These are phyloP conservation scores for Corticium candelabrum DNA, from an alignment of 37 sponge, comb jelly and placozoan genomes.

Conservation along the genomic window DNA sequence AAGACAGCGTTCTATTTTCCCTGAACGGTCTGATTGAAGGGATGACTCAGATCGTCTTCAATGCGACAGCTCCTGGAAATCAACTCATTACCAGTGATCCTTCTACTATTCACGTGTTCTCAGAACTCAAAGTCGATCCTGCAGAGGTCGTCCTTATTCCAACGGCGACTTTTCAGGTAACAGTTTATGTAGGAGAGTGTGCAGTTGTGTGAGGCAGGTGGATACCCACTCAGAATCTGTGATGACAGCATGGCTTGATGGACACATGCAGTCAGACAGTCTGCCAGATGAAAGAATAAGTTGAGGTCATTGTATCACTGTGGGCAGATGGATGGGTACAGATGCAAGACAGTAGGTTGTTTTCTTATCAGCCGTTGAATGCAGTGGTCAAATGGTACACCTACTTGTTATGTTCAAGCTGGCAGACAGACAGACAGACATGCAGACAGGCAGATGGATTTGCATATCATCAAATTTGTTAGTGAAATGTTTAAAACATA, in stretches of 20 bases:
- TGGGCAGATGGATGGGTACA: too few species aligned
- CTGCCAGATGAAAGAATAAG: too few species aligned
- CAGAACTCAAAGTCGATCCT: slow-evolving; percentile 9
- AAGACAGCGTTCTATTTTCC: slow-evolving; percentile 14
- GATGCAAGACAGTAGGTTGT: too few species aligned
- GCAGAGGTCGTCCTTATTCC: slow-evolving; percentile 47
- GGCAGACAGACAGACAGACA: too few species aligned
- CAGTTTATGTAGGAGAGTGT: too few species aligned
- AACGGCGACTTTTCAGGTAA: slow-evolving; percentile 61
- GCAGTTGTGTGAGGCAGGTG: too few species aligned
- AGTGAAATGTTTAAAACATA: too few species aligned
- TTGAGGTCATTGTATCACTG: too few species aligned
- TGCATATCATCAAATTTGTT: too few species aligned
- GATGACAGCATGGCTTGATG: neutral
- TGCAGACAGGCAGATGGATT: neutral
- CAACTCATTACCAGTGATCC: slow-evolving; percentile 52
- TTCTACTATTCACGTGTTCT: slow-evolving; percentile 47
- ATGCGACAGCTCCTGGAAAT: slow-evolving; percentile 38
- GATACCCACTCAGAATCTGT: neutral
- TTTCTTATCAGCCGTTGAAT: too few species aligned
- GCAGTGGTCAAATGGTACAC: too few species aligned
- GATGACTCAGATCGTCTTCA: slow-evolving; percentile 54
- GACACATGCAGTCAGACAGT: neutral
- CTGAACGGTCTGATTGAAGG: slow-evolving; percentile 56
- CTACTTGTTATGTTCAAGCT: too few species aligned